These are phyloP conservation scores for Erpetoichthys calabaricus DNA, from an alignment of 2,797 vertebrate genomes.

Conservation along the genomic window DNA sequence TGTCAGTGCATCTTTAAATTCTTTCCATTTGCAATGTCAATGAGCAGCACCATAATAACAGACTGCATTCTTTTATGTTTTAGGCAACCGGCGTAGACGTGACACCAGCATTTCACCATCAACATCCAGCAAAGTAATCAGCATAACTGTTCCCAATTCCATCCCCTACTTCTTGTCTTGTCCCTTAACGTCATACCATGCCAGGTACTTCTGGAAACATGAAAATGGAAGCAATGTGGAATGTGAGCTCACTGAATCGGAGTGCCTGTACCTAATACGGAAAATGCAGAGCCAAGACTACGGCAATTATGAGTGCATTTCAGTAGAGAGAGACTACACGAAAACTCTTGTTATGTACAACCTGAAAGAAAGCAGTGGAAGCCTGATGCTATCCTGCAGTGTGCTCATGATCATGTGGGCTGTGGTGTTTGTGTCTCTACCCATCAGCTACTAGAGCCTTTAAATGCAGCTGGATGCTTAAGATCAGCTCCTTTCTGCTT, in stretches of 20 bases:
- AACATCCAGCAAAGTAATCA: too few species aligned
- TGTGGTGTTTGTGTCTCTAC: too few species aligned
- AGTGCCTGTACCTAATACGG: slow-evolving; percentile 50
- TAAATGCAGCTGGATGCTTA: too few species aligned
- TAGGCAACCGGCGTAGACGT: slow-evolving; percentile 16
- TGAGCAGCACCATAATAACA: not conserved
- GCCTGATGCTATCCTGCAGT: too few species aligned
- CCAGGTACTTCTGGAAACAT: slow-evolving; percentile 47
- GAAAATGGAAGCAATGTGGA: slow-evolving; percentile 12
- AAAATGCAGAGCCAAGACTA: slow-evolving; percentile 30
- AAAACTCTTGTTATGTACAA: slow-evolving; percentile 35
- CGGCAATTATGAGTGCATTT: slow-evolving; percentile 43
- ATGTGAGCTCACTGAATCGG: slow-evolving; percentile 38
- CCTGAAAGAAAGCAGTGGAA: slow-evolving; percentile 11
- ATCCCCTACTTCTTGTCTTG: slow-evolving; percentile 55
- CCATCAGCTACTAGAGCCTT: too few species aligned
- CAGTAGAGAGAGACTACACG: slow-evolving; percentile 37
- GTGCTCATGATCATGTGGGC: too few species aligned
- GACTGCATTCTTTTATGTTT: not conserved
- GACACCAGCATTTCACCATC: slow-evolving; percentile 5
- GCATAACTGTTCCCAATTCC: slow-evolving; percentile 18
- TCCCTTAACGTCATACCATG: slow-evolving; percentile 52
- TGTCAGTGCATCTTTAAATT: too few species aligned
- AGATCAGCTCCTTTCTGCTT: too few species aligned
- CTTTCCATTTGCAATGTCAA: too few species aligned